Percentiles rank a stretch among this genome's conserved stretches.
Conservation (phyloP, 2,113 vertebrate species). For the Vicugna pacos region DNA sequence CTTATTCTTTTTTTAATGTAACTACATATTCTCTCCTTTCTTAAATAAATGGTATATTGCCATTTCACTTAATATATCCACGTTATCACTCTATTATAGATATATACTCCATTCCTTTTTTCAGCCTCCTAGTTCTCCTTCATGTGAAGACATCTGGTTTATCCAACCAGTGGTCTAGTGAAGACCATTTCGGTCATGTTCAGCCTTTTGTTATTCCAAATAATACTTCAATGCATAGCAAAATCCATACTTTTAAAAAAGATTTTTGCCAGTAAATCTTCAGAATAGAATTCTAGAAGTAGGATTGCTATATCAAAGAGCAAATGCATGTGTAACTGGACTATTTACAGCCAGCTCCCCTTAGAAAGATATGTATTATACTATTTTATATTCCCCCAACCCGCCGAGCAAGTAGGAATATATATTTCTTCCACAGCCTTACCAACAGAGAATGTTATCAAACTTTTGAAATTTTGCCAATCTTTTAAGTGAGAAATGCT, state of each 20-base stretch:
- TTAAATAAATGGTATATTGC: neutral
- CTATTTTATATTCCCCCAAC: neutral
- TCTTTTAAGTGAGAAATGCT: neutral
- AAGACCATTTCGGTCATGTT: neutral
- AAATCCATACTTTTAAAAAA: neutral
- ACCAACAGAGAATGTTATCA: neutral
- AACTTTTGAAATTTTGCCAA: neutral
- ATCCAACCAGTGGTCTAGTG: neutral
- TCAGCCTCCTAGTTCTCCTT: neutral
- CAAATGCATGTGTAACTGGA: no score
- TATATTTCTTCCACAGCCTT: neutral
- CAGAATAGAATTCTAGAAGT: neutral
- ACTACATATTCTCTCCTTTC: neutral
- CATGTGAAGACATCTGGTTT: neutral
- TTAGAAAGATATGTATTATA: neutral
- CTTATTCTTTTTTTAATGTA: neutral
- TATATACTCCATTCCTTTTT: neutral
- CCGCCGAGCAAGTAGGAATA: neutral
- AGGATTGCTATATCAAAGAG: neutral
- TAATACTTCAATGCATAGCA: neutral
- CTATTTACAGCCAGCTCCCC: neutral
- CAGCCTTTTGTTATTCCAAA: neutral
- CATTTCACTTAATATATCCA: neutral
- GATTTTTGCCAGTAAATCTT: constrained; percentile 4
- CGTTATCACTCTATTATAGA: neutral